Evolutionary conservation across 2,888 invertebrate genomes (phyloP).

Genomic region (Zygothrica quintamaculata): DNA sequence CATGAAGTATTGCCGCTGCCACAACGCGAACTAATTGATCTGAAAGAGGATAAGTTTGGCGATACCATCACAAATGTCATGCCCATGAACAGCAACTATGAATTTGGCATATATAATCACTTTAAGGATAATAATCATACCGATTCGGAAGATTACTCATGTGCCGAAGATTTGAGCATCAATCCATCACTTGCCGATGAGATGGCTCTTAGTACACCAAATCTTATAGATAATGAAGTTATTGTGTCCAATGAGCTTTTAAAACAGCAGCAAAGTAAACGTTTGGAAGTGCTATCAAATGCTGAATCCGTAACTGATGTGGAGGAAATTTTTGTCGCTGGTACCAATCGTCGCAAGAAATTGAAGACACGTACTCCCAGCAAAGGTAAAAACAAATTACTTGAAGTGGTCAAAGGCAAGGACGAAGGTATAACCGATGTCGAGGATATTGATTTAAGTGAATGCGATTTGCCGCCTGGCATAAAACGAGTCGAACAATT

Average conservation of each 20-base stretch:
- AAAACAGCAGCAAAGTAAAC: slow-evolving; percentile 76
- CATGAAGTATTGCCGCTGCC: slow-evolving; percentile 82
- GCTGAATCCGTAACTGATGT: slow-evolving; percentile 85
- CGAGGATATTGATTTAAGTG: slow-evolving; percentile 84
- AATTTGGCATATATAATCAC: slow-evolving; percentile 78
- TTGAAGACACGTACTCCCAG: slow-evolving; percentile 77
- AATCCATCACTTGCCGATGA: slow-evolving; percentile 53
- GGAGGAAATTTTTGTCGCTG: slow-evolving; percentile 84
- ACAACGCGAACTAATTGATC: slow-evolving; percentile 85
- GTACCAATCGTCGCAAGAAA: slow-evolving; percentile 82
- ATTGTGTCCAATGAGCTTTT: slow-evolving; percentile 77
- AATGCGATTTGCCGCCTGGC: slow-evolving; percentile 67
- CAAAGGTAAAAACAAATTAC: slow-evolving; percentile 77
- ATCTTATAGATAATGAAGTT: slow-evolving; percentile 75
- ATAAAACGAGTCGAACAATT: slow-evolving; percentile 59
- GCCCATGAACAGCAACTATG: slow-evolving; percentile 84
- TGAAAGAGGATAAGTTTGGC: slow-evolving; percentile 84
- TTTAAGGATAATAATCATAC: slow-evolving; percentile 84
- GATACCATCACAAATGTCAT: slow-evolving; percentile 85
- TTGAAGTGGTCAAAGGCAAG: slow-evolving; percentile 65
- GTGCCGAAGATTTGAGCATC: slow-evolving; percentile 73
- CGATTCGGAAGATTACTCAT: slow-evolving; percentile 83
- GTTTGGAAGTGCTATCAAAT: slow-evolving; percentile 76
- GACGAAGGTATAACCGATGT: slow-evolving; percentile 81
- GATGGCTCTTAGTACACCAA: slow-evolving; percentile 35